Conservation (phyloP, 92 coral and sea anemone genomes). For the Anthopleura xanthogrammica region DNA sequence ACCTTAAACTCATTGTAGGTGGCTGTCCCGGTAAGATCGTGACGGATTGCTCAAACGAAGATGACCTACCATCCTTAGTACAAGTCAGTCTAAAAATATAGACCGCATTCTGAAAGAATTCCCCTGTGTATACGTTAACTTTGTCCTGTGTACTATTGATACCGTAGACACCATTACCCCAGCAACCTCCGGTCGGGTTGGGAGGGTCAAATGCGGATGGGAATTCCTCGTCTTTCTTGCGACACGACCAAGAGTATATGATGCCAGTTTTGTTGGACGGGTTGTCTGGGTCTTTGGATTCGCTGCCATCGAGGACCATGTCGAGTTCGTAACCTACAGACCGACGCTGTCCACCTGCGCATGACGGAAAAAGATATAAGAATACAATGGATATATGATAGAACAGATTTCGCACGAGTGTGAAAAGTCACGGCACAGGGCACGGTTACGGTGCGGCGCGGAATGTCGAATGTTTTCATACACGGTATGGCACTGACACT, state of each 20-base stretch:
- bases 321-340: slow-evolving; percentile 74
- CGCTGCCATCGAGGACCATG: slow-evolving; percentile 71
- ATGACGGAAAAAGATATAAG: not conserved
- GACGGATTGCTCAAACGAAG: slow-evolving; percentile 63
- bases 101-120: slow-evolving; percentile 52
- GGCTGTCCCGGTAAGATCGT: slow-evolving; percentile 75
- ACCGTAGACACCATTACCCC: slow-evolving; percentile 60
- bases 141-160: slow-evolving; percentile 47
- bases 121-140: slow-evolving; percentile 59
- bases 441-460: too few relatives aligned
- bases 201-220: slow-evolving; percentile 43
- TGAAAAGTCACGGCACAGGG: too few relatives aligned
- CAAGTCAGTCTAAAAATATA: slow-evolving; percentile 69
- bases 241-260: slow-evolving; percentile 78
- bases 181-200: slow-evolving; percentile 69
- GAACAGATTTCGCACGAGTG: not conserved
- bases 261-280: slow-evolving; percentile 63
- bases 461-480: too few relatives aligned
- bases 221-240: slow-evolving; percentile 51
- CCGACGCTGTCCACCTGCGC: slow-evolving; percentile 69
- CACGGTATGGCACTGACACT: too few relatives aligned
- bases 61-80: slow-evolving; percentile 54
- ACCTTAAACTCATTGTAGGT: slow-evolving; percentile 86
- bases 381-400: too few relatives aligned
- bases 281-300: slow-evolving; percentile 81